Evolutionary conservation across 2,888 invertebrate species (phyloP).

Genomic region (Drosophila pseudotakahashii): DNA sequence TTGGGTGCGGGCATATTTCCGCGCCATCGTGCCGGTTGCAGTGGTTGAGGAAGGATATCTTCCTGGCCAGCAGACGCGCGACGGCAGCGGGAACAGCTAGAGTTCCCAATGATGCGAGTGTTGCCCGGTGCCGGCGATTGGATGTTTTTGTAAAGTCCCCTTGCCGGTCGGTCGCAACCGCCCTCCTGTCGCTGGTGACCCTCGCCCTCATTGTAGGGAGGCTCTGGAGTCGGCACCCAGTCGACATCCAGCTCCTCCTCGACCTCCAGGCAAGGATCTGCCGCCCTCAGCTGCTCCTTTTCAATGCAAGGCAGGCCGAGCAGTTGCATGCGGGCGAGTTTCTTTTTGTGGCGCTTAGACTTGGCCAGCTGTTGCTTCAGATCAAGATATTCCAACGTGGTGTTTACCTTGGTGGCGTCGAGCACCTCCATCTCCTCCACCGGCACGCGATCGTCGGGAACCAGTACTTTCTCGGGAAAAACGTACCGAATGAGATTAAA

Average conservation of each 20-base stretch:
- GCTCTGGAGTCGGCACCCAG: slow-evolving; percentile 79
- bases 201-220: slow-evolving; percentile 14
- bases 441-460: slow-evolving; percentile 37
- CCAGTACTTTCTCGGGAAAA: slow-evolving; percentile 64
- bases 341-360: slow-evolving; percentile 53
- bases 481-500: slow-evolving; percentile 82
- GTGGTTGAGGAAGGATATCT: neutral
- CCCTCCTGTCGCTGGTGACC: neutral
- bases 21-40: slow-evolving; percentile 53
- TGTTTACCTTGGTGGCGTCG: slow-evolving; percentile 55
- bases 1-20: slow-evolving; percentile 83
- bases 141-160: neutral
- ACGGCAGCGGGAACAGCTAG: neutral
- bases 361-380: slow-evolving; percentile 59
- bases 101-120: neutral
- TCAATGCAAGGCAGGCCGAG: slow-evolving; percentile 74
- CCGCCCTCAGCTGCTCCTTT: slow-evolving; percentile 57
- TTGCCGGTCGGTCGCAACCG: slow-evolving; percentile 4
- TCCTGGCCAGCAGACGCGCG: neutral
- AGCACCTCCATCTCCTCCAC: slow-evolving; percentile 46
- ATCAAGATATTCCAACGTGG: slow-evolving; percentile 73
- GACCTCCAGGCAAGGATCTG: slow-evolving; percentile 66
- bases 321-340: slow-evolving; percentile 68
- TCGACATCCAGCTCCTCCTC: slow-evolving; percentile 68
- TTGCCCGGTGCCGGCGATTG: neutral